phyloP scores from a whole-genome alignment of 2,113 vertebrate species.

The Menidia beryllina region DNA sequence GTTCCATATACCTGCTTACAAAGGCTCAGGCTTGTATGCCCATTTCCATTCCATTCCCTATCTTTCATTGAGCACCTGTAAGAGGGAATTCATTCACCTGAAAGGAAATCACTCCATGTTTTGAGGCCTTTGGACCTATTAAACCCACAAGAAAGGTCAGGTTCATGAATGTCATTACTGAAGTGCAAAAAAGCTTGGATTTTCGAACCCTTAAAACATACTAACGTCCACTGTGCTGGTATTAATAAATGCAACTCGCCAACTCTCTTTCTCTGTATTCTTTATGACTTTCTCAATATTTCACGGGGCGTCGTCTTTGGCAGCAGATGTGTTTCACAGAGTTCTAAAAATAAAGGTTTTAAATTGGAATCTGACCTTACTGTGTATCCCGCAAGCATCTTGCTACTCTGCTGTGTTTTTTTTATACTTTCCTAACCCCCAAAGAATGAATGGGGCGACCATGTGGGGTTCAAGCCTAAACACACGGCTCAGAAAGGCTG shows the following conservation, averaged over 20 bases:
- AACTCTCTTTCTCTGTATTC: conserved; percentile 12
- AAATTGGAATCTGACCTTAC: conserved; percentile 41
- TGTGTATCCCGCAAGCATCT: conserved; percentile 15
- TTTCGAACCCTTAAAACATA: conserved; percentile 30
- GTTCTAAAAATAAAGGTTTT: conserved; percentile 43
- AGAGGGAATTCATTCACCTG: conserved; percentile 70
- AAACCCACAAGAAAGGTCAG: conserved; percentile 32
- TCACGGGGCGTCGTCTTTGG: conserved; percentile 8
- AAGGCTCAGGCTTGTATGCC: conserved; percentile 59
- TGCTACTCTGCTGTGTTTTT: conserved; percentile 9
- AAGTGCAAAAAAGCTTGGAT: conserved; percentile 49
- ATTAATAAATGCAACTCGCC: conserved; percentile 2
- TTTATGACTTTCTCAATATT: conserved; percentile 24
- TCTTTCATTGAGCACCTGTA: conserved; percentile 77
- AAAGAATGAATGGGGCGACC: conserved; percentile 24
- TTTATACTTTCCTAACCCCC: conserved; percentile 16
- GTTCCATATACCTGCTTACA: conserved; percentile 73
- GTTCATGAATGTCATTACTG: conserved; percentile 60
- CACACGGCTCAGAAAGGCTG: conserved; percentile 2
- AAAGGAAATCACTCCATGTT: conserved; percentile 65
- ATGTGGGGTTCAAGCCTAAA: conserved; percentile 23
- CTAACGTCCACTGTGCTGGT: conserved; percentile 22
- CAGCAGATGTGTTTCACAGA: conserved; percentile 44
- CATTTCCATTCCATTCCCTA: conserved; percentile 55
- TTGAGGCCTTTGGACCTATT: conserved; percentile 48